Evolutionary conservation across 1,140 invertebrate genomes (phyloP).

Genomic region (Lanistes nyassanus): DNA sequence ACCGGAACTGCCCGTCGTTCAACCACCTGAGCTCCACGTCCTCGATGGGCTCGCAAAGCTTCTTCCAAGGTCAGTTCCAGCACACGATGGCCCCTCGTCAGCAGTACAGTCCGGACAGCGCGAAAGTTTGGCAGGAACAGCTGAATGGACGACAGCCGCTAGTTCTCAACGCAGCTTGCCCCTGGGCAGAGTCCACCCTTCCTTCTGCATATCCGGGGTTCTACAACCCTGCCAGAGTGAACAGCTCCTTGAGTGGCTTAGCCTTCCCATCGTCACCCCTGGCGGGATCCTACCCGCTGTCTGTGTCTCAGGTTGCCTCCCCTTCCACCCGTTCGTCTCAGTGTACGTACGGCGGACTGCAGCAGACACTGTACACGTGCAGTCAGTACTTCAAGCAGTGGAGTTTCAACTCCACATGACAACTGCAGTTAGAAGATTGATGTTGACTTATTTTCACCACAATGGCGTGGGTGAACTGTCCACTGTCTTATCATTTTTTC

Average conservation of each 20-base stretch:
- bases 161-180: not conserved
- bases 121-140: not conserved
- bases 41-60: slow-evolving; percentile 43
- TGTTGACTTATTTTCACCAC: too few species aligned
- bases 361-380: slow-evolving; percentile 49
- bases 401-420: too few species aligned
- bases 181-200: not conserved
- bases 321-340: slow-evolving; percentile 31
- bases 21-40: slow-evolving; percentile 42
- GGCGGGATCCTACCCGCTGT: slow-evolving; percentile 33
- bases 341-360: slow-evolving; percentile 39
- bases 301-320: slow-evolving; percentile 34
- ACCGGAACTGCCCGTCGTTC: slow-evolving; percentile 57
- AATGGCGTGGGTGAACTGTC: too few species aligned
- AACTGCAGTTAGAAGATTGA: too few species aligned
- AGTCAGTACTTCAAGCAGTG: too few species aligned
- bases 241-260: slow-evolving; percentile 39
- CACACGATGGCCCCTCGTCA: slow-evolving; percentile 26
- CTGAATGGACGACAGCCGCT: not conserved
- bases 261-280: slow-evolving; percentile 27
- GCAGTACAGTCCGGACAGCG: not conserved
- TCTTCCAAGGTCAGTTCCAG: slow-evolving; percentile 42
- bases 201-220: slow-evolving; percentile 34
- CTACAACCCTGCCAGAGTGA: slow-evolving; percentile 44
- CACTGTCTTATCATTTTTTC: too few species aligned